Base-by-base conservation (phyloP, 2,888 invertebrate species). In the Hirtodrosophila confusa region DNA sequence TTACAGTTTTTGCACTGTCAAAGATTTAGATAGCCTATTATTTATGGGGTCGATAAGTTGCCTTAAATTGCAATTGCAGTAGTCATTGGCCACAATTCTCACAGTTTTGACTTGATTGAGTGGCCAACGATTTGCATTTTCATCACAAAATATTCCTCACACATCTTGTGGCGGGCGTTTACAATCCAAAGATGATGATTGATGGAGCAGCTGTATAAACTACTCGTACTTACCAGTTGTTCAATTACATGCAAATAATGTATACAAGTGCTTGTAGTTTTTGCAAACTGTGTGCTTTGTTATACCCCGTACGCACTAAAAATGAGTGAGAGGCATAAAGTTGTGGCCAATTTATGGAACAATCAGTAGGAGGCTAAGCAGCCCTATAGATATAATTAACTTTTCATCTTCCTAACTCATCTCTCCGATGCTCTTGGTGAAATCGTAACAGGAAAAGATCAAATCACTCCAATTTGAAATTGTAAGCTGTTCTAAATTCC, bases 151-250 rank as follows among this genome's bases (percentile, higher is more conserved):
- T 37, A 24, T 31, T n/a, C 23, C 12, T 44, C 49, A 12, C 39
- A 24, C 12, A 27, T 6, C 29, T 17, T 17, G 37, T 9, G 37
- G 50, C 39, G 37, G 29, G 37, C 41, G 31, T 17, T 51, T 40
- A 17, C 45, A 43, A 64, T 41, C 36, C 31, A 24, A 57, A 24
- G 61, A 27, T 64, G 80, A 40, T 75, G 75, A 86, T 44, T 39
- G 80, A 80, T 65, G 61, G 39, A 63, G 70, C 80, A 80, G 83
- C 86, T 80, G 86, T 61, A 65, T 76, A 85, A 80, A 75, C 86
- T 17, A 17, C 17, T 17, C 17, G 17, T 75, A 73, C 73, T 76
- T 56, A 23, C 55, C 70, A 70, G 67, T 67, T 75, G 53, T 61
- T 40, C 55, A 44, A 49, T 47, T 39, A 73, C 57, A 56, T 50